Evolutionary conservation across 2,888 invertebrate species (phyloP).

Genomic region (Hermaeophaga mercurialis): DNA sequence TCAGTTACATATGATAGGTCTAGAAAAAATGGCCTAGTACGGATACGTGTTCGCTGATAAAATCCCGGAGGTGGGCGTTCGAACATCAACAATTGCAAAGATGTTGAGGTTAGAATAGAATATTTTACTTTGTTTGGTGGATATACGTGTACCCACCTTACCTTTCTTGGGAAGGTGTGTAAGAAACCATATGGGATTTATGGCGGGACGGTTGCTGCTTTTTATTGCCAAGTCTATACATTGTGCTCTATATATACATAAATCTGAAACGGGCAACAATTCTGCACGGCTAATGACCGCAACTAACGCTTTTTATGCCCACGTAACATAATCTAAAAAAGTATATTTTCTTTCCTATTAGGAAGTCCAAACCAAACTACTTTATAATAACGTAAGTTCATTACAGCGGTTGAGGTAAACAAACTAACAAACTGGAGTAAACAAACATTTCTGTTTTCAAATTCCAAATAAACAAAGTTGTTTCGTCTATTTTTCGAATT

Average conservation of each 20-base stretch:
- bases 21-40: conserved; percentile 24
- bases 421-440: no score
- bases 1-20: conserved; percentile 31
- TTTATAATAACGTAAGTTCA: no score
- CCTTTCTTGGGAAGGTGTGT: conserved; percentile 19
- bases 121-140: conserved; percentile 21
- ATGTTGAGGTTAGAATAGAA: conserved; percentile 7
- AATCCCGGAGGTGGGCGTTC: conserved; percentile 29
- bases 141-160: neutral
- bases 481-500: no score
- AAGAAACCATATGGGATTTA: conserved; percentile 18
- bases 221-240: conserved; percentile 13
- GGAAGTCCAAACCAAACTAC: no score
- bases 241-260: conserved; percentile 17
- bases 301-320: no score
- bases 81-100: conserved; percentile 11
- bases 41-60: conserved; percentile 28
- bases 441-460: no score
- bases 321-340: no score
- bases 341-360: no score
- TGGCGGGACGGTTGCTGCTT: conserved; percentile 2
- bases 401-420: no score
- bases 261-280: neutral
- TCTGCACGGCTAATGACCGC: no score
- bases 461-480: no score